Conservation (phyloP, 1,140 invertebrate genomes). For the Hylaeus anthracinus region DNA sequence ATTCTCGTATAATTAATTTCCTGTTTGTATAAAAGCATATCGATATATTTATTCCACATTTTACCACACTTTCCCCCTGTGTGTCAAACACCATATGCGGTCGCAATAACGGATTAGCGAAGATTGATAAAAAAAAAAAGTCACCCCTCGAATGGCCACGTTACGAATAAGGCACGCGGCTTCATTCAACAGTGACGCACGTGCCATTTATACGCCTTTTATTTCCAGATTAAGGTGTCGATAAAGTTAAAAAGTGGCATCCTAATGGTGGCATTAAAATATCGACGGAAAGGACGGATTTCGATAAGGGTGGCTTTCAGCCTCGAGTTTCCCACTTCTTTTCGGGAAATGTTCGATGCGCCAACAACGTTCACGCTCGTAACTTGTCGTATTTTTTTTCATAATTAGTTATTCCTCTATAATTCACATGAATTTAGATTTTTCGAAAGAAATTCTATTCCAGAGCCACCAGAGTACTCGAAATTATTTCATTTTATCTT, state of each 20-base stretch:
- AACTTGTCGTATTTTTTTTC: no score
- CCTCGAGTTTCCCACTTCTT: no score
- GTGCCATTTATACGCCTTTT: conserved; percentile 58
- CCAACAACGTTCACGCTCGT: no score
- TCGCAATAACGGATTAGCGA: conserved; percentile 36
- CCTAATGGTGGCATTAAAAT: conserved; percentile 47
- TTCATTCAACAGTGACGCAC: conserved; percentile 41
- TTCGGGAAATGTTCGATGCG: no score
- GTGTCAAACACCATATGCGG: conserved; percentile 26
- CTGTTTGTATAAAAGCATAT: neutral
- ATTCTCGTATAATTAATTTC: neutral
- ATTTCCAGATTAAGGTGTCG: conserved; percentile 54
- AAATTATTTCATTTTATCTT: no score
- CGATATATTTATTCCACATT: conserved; percentile 8
- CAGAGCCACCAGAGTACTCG: no score
- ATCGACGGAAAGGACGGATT: conserved; percentile 1
- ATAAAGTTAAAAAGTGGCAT: conserved; percentile 40
- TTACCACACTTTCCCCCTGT: neutral
- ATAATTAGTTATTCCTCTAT: no score
- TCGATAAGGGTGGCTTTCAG: no score
- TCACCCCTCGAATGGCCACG: conserved; percentile 13
- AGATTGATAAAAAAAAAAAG: conserved; percentile 54
- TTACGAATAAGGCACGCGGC: conserved; percentile 43
- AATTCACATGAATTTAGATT: no score
- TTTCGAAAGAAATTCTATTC: no score